Percentiles rank a stretch among this genome's conserved stretches.
Evolutionary conservation across 2,888 invertebrate species (phyloP).

Genomic region (Cosmopolites sordidus): DNA sequence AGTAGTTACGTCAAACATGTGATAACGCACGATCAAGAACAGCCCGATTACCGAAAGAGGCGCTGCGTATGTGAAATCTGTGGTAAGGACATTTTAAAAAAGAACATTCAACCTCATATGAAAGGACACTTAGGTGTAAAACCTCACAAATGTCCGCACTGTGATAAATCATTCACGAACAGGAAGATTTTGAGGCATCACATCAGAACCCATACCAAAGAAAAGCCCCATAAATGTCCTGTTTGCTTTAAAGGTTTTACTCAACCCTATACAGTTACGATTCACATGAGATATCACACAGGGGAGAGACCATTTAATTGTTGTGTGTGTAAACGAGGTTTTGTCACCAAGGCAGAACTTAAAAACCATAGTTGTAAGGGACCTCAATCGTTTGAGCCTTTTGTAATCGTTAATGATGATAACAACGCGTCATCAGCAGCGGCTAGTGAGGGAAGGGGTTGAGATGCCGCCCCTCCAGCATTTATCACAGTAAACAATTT

Average conservation of each 20-base stretch:
- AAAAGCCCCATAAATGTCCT: conserved; percentile 38
- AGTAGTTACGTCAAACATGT: conserved; percentile 25
- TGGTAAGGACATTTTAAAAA: conserved; percentile 44
- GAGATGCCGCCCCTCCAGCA: no score
- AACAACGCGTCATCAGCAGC: no score
- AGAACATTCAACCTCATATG: conserved; percentile 43
- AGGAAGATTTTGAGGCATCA: conserved; percentile 37
- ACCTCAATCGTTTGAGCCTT: conserved; percentile 6
- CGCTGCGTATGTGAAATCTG: conserved; percentile 34
- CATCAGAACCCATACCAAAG: conserved; percentile 34
- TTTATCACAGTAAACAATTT: no score
- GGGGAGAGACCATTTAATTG: conserved; percentile 55
- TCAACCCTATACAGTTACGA: conserved; percentile 52
- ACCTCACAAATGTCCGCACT: conserved; percentile 43
- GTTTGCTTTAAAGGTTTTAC: conserved; percentile 53
- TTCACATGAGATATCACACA: conserved; percentile 46
- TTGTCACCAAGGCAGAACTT: conserved; percentile 35
- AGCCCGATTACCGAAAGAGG: conserved; percentile 23
- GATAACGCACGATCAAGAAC: conserved; percentile 25
- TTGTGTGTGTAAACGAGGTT: conserved; percentile 36
- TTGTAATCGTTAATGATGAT: not conserved
- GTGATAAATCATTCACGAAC: conserved; percentile 33
- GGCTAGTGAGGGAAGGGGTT: no score
- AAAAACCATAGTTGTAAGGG: conserved; percentile 35
- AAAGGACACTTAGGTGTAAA: conserved; percentile 30